A percentile compares a stretch with the other conserved stretches of the same genome.
Conservation (phyloP, 2,888 invertebrate species). For the Prionchulus punctatus region DNA sequence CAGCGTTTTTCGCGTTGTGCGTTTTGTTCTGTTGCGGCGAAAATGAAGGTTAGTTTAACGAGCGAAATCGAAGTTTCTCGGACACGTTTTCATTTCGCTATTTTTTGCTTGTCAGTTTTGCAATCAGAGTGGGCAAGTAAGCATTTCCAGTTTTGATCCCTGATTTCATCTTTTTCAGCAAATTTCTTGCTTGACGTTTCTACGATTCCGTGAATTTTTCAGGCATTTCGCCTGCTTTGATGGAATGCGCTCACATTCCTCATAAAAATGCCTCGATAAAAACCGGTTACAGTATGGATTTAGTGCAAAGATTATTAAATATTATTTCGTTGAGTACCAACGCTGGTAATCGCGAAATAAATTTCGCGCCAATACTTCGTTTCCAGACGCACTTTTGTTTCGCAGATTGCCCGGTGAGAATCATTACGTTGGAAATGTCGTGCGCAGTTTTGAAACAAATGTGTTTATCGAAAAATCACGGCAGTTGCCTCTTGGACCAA, state of each 20-base stretch:
- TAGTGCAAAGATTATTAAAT: neutral
- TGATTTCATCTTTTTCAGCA: neutral
- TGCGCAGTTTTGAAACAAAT: slow-evolving; percentile 59
- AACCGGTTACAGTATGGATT: neutral
- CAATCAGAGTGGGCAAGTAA: no score
- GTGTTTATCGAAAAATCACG: slow-evolving; percentile 38
- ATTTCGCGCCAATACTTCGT: no score
- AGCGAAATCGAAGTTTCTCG: slow-evolving; percentile 2
- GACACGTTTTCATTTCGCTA: slow-evolving; percentile 2
- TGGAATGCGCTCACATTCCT: neutral
- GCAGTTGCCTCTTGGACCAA: slow-evolving; percentile 40
- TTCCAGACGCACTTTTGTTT: neutral
- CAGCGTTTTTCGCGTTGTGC: slow-evolving; percentile 73
- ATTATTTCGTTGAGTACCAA: slow-evolving; percentile 1
- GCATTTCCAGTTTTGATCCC: no score
- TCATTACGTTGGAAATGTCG: slow-evolving; percentile 76
- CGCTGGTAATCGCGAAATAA: neutral
- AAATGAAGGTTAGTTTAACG: slow-evolving; percentile 64
- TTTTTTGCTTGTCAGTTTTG: no score
- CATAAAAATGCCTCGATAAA: neutral
- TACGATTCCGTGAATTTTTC: neutral
- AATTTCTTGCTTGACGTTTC: neutral
- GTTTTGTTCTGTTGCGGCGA: slow-evolving; percentile 78
- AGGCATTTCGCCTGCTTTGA: slow-evolving; percentile 4
- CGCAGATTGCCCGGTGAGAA: slow-evolving; percentile 63